These are phyloP conservation scores for Pelodiscus sinensis DNA, from an alignment of 2,113 vertebrate species.

Conservation along the genomic window DNA sequence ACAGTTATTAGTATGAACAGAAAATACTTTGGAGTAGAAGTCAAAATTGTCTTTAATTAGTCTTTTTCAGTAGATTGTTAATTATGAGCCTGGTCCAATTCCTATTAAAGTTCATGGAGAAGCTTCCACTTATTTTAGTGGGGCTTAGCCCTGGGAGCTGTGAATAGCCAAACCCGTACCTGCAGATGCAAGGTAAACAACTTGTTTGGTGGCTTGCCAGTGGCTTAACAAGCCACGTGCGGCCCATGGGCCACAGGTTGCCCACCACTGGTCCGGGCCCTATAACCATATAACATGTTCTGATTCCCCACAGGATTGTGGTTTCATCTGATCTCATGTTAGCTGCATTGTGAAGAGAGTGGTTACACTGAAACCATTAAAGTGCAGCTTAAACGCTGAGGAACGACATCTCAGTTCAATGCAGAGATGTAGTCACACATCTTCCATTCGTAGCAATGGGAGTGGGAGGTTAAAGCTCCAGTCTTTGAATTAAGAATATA, in stretches of 20 bases:
- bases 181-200: too few species aligned
- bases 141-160: not conserved
- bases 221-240: too few species aligned
- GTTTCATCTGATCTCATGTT: slow-evolving; percentile 13
- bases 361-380: not conserved
- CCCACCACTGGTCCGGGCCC: not conserved
- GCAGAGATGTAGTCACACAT: not conserved
- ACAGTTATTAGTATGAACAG: not conserved
- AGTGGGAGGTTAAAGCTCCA: slow-evolving; percentile 23
- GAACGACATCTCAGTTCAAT: not conserved
- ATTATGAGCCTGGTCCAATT: not conserved
- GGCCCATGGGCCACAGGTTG: too few species aligned
- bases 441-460: slow-evolving; percentile 28
- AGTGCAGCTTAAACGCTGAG: slow-evolving; percentile 22
- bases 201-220: too few species aligned
- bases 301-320: slow-evolving; percentile 11
- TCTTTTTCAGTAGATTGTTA: not conserved
- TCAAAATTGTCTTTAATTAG: not conserved
- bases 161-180: too few species aligned
- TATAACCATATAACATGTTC: not conserved
- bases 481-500: slow-evolving; percentile 28
- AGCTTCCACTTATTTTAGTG: not conserved
- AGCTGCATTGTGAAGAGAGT: slow-evolving; percentile 46
- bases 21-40: not conserved
- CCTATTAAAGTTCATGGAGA: not conserved